These are phyloP conservation scores for Parapsyche elsis DNA, from an alignment of 1,140 invertebrate genomes.

Conservation along the genomic window DNA sequence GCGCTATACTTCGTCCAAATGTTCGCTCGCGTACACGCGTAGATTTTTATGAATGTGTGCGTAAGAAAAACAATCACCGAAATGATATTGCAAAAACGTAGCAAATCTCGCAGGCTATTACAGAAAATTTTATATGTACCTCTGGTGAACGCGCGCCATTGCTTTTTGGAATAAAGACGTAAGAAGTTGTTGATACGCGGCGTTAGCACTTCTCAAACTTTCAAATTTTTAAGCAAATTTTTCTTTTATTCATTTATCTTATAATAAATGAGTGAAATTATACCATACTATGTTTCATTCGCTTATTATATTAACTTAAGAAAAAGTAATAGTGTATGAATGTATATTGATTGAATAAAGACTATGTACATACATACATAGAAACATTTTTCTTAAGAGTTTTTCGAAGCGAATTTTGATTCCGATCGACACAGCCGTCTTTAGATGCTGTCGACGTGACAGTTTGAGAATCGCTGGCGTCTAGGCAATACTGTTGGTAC, in stretches of 20 bases:
- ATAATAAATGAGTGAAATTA: no score
- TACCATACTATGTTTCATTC: no score
- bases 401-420: not conserved
- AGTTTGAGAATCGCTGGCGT: constrained; percentile 6
- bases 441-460: not conserved
- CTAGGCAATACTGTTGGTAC: constrained; percentile 10
- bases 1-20: no score
- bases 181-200: constrained; percentile 41
- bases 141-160: constrained; percentile 7
- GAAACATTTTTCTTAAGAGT: not conserved
- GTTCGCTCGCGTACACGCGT: no score
- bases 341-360: no score
- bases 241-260: no score
- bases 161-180: constrained; percentile 39
- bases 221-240: no score
- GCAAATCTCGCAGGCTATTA: constrained; percentile 37
- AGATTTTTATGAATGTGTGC: not conserved
- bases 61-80: constrained; percentile 24
- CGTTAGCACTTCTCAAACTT: not conserved
- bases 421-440: not conserved
- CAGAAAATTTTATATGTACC: constrained; percentile 33
- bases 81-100: constrained; percentile 39
- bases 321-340: no score
- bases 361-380: no score
- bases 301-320: no score